These are phyloP conservation scores for Hemiscyllium ocellatum DNA, from an alignment of 2,113 vertebrate genomes.

Conservation along the genomic window DNA sequence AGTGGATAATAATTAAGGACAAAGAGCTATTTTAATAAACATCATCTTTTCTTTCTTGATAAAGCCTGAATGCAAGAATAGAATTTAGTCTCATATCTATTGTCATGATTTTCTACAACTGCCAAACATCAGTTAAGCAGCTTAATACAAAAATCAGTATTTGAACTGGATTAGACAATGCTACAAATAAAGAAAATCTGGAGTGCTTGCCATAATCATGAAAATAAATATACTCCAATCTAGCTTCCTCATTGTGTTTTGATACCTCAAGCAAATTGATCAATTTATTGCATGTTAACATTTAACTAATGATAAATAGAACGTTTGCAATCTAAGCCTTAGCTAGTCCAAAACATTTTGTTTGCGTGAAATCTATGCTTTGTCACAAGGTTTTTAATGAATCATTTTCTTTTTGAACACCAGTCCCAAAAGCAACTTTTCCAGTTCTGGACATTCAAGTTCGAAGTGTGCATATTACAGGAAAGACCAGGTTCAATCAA, in stretches of 20 bases:
- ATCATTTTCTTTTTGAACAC: neutral
- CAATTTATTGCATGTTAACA: neutral
- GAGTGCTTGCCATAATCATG: neutral
- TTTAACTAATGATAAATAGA: neutral
- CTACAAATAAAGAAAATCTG: neutral
- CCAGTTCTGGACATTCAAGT: neutral
- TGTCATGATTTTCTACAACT: neutral
- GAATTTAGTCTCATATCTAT: neutral
- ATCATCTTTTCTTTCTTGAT: neutral
- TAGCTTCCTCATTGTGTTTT: neutral
- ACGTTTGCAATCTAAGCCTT: neutral
- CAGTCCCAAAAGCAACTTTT: neutral
- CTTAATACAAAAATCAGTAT: neutral
- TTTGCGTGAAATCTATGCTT: neutral
- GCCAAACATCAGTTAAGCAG: neutral
- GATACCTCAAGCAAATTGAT: neutral
- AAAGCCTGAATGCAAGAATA: neutral
- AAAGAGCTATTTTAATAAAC: neutral
- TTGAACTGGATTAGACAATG: neutral
- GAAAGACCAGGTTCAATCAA: neutral
- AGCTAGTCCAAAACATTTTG: neutral
- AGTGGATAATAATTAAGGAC: neutral
- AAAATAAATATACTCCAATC: neutral
- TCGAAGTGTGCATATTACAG: too few species aligned
- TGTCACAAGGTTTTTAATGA: neutral